A percentile compares a stretch with the other conserved stretches of the same genome.
Conservation (phyloP, 2,888 invertebrate species). For the Amblyjoppa proteus region DNA sequence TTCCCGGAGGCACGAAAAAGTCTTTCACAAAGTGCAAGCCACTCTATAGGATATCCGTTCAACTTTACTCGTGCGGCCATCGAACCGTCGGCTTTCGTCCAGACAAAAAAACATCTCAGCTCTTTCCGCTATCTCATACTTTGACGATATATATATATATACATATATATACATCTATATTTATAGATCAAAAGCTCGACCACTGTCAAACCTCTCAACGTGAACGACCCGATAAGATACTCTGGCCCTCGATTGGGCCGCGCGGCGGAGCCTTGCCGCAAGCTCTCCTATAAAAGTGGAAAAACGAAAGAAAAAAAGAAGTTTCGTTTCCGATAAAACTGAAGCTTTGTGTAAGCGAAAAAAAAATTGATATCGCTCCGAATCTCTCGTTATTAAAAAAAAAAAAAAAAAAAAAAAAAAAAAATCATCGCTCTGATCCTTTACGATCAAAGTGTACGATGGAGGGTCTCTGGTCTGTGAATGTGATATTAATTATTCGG, state of each 20-base stretch:
- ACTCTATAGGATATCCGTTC: neutral
- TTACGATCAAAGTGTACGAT: neutral
- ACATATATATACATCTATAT: neutral
- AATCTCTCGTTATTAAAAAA: constrained; percentile 46
- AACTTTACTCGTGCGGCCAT: neutral
- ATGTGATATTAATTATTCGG: no score
- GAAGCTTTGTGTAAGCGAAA: constrained; percentile 7
- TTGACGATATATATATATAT: neutral
- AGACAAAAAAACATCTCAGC: neutral
- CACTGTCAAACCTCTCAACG: constrained; percentile 19
- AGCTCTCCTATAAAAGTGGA: constrained; percentile 54
- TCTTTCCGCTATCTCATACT: neutral
- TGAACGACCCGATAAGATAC: constrained; percentile 51
- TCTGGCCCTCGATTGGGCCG: constrained; percentile 3
- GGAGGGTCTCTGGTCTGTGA: neutral
- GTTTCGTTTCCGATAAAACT: constrained; percentile 24
- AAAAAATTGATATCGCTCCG: constrained; percentile 8
- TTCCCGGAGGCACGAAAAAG: constrained; percentile 10
- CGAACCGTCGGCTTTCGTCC: constrained; percentile 13
- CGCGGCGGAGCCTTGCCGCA: neutral
- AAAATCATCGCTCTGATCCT: constrained; percentile 55
- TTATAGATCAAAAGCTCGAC: neutral
- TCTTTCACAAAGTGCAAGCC: constrained; percentile 43
- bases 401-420: constrained; percentile 37
- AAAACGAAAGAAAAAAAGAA: constrained; percentile 6